phyloP scores from a whole-genome alignment of 2,888 invertebrate genomes.

The Synanthedon myopaeformis region DNA sequence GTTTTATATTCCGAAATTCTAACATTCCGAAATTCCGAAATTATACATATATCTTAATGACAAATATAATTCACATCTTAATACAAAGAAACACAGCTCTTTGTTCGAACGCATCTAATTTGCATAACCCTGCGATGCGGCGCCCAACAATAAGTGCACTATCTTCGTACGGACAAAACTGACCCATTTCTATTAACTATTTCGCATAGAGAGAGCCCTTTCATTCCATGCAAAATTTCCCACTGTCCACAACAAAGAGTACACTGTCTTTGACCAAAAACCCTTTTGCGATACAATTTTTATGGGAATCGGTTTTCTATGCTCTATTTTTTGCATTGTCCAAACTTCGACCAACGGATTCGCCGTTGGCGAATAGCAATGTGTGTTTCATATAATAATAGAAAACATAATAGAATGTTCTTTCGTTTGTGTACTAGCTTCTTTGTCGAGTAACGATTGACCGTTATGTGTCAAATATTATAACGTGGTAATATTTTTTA shows the following conservation, averaged over 20 bases:
- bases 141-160: not conserved
- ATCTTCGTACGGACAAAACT: not conserved
- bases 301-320: constrained; percentile 61
- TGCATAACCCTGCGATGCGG: not conserved
- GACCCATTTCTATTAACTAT: not conserved
- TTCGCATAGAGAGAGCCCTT: constrained; percentile 23
- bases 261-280: constrained; percentile 17
- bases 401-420: constrained; percentile 32
- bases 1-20: no score
- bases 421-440: constrained; percentile 25
- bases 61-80: no score
- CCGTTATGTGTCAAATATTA: constrained; percentile 44
- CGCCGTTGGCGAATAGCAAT: constrained; percentile 59
- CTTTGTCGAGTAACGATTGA: constrained; percentile 24
- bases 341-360: constrained; percentile 22
- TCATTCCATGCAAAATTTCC: constrained; percentile 53
- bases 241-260: constrained; percentile 55
- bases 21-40: no score
- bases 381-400: constrained; percentile 50
- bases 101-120: not conserved
- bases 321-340: constrained; percentile 70
- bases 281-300: constrained; percentile 56
- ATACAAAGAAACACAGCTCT: not conserved
- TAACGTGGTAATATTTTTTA: not conserved
- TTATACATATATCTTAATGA: no score